A percentile compares a stretch with the other conserved stretches of the same genome.
These are phyloP conservation scores for Phylloscopus collybita DNA, from an alignment of 2,797 vertebrate species.

Conservation along the genomic window DNA sequence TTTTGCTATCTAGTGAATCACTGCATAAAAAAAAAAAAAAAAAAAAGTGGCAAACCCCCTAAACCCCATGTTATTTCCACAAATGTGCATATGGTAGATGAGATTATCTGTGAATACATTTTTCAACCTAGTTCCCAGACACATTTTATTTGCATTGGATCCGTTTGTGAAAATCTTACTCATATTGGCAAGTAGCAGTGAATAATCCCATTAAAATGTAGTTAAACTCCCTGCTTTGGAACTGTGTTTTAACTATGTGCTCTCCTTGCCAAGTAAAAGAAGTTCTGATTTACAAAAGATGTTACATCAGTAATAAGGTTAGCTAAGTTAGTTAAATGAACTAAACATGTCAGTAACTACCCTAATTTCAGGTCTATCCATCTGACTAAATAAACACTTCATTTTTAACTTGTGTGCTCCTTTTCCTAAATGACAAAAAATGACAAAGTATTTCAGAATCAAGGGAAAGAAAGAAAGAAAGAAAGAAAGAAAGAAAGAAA, in stretches of 20 bases:
- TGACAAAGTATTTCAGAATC: not conserved
- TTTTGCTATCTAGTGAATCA: constrained; percentile 34
- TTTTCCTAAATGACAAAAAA: not conserved
- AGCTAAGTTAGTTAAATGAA: not conserved
- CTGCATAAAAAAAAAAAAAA: not conserved
- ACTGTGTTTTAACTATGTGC: not conserved
- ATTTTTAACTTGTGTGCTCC: not conserved
- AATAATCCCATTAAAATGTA: constrained; percentile 11
- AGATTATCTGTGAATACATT: not conserved
- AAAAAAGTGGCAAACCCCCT: fast-evolving
- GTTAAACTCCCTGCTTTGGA: not conserved
- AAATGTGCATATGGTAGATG: not conserved
- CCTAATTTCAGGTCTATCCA: not conserved
- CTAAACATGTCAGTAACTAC: not conserved
- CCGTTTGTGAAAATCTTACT: not conserved
- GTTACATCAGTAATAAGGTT: not conserved
- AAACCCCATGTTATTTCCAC: not conserved
- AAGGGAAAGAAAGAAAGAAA: not conserved
- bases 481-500: no score
- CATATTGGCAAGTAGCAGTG: not conserved
- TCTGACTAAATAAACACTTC: not conserved
- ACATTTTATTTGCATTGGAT: not conserved
- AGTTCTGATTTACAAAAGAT: not conserved
- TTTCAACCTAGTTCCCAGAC: not conserved
- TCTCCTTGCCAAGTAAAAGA: not conserved